phyloP scores from a whole-genome alignment of 2,888 invertebrate genomes.

The Laothoe populi region DNA sequence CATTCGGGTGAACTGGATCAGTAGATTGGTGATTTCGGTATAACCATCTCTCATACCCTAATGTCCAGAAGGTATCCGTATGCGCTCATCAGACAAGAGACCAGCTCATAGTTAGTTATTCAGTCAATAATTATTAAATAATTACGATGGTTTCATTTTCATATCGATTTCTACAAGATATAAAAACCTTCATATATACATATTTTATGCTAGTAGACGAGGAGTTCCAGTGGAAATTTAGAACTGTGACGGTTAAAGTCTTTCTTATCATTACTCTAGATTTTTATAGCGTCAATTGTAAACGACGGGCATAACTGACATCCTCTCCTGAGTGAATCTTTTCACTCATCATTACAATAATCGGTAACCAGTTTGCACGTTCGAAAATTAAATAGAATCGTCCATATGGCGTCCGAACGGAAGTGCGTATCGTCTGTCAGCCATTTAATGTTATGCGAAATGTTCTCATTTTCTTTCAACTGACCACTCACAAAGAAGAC shows the following conservation, averaged over 20 bases:
- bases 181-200: too few species aligned
- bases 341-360: conserved; percentile 47
- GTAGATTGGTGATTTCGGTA: too few species aligned
- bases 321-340: conserved; percentile 18
- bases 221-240: too few species aligned
- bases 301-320: conserved; percentile 7
- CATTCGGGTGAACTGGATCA: too few species aligned
- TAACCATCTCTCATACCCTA: too few species aligned
- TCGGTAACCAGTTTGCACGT: conserved; percentile 47
- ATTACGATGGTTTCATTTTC: too few species aligned
- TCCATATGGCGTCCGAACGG: conserved; percentile 78
- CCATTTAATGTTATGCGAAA: conserved; percentile 78
- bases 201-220: too few species aligned
- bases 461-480: conserved; percentile 75
- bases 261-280: background rate
- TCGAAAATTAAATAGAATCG: conserved; percentile 60
- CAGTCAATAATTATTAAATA: too few species aligned
- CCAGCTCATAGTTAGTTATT: too few species aligned
- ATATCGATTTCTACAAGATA: too few species aligned
- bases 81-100: too few species aligned
- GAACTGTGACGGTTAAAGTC: background rate
- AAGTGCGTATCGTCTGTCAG: conserved; percentile 82
- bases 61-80: too few species aligned
- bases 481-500: conserved; percentile 81
- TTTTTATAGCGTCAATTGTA: background rate